Conservation (phyloP, 35 echinoderm and acorn worm genomes). For the Eucidaris tribuloides region DNA sequence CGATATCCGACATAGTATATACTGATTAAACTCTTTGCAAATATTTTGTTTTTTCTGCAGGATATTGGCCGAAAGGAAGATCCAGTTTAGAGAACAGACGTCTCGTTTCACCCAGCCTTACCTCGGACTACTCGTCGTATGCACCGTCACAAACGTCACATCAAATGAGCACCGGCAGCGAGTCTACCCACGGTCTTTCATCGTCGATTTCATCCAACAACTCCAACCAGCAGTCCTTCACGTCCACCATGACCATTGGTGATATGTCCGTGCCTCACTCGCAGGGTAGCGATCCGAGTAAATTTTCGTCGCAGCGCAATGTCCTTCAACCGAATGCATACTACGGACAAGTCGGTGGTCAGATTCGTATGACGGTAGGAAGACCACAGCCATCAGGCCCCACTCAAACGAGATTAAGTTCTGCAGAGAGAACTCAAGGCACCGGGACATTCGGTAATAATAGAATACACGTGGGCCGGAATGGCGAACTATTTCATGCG, state of each 20-base stretch:
- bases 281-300: neutral
- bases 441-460: neutral
- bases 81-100: conserved; percentile 7
- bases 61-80: conserved; percentile 16
- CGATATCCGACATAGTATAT: neutral
- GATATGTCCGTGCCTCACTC: conserved; percentile 22
- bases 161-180: too few relatives aligned
- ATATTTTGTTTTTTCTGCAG: conserved; percentile 7
- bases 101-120: neutral
- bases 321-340: conserved; percentile 4
- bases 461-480: neutral
- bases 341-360: neutral
- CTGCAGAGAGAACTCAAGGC: too few relatives aligned
- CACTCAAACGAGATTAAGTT: too few relatives aligned
- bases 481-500: conserved; percentile 44
- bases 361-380: conserved; percentile 8
- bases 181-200: neutral
- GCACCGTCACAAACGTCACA: neutral
- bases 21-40: neutral
- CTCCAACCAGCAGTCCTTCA: conserved; percentile 43
- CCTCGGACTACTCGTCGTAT: neutral
- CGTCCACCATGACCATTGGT: neutral
- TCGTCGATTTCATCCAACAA: conserved; percentile 41
- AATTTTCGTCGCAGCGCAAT: conserved; percentile 6
- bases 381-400: neutral